Evolutionary conservation across 2,797 vertebrate genomes (phyloP).

Genomic region (Geotrypetes seraphini): DNA sequence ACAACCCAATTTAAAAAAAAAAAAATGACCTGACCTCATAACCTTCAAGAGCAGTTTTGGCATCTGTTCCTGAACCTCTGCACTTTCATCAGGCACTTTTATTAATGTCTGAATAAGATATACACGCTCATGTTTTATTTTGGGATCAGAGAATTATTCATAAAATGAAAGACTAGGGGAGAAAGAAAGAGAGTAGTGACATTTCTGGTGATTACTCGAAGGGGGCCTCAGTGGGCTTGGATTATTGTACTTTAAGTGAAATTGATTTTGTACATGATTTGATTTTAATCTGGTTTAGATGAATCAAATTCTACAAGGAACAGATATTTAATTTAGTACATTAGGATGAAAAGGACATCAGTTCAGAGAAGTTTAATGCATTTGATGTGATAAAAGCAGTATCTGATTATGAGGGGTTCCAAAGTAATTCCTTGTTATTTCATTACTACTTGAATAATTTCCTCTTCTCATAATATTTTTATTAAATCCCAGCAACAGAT

Average conservation of each 20-base stretch:
- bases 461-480: slow-evolving; percentile 26
- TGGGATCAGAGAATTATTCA: slow-evolving; percentile 31
- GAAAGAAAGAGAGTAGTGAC: slow-evolving; percentile 22
- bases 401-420: slow-evolving; percentile 45
- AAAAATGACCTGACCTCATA: slow-evolving; percentile 32
- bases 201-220: slow-evolving; percentile 55
- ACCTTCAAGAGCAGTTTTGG: slow-evolving; percentile 30
- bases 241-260: slow-evolving; percentile 68
- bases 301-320: slow-evolving; percentile 62
- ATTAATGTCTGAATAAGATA: slow-evolving; percentile 34
- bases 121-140: slow-evolving; percentile 40
- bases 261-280: slow-evolving; percentile 68
- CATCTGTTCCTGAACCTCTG: slow-evolving; percentile 28
- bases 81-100: slow-evolving; percentile 21
- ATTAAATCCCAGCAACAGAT: slow-evolving; percentile 21
- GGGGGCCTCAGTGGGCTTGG: slow-evolving; percentile 42
- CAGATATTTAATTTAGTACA: slow-evolving; percentile 68
- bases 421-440: slow-evolving; percentile 49
- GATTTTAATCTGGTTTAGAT: slow-evolving; percentile 73
- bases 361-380: slow-evolving; percentile 56
- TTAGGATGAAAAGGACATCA: slow-evolving; percentile 64
- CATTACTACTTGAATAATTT: slow-evolving; percentile 34
- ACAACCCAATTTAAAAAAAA: slow-evolving; percentile 43
- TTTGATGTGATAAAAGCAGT: slow-evolving; percentile 56
- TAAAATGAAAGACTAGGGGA: slow-evolving; percentile 27